phyloP scores from a whole-genome alignment of 2,797 vertebrate species.

The Myotis daubentonii region DNA sequence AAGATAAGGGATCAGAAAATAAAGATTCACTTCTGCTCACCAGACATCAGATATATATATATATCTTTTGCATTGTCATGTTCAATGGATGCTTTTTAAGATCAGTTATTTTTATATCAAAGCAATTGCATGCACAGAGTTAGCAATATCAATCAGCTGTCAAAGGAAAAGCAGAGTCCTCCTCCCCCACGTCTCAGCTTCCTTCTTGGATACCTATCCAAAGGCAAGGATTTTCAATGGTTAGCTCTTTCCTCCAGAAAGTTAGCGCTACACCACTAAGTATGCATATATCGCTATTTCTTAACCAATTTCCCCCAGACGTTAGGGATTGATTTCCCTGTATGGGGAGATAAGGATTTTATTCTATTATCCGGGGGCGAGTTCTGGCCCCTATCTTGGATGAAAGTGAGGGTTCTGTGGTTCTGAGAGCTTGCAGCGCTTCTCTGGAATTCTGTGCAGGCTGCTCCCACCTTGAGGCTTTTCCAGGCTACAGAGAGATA shows the following conservation, averaged over 20 bases:
- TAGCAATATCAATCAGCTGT: not conserved
- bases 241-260: conserved; percentile 10
- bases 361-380: not conserved
- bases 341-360: not conserved
- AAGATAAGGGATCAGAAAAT: not conserved
- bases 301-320: not conserved
- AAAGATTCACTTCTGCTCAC: not conserved
- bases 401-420: not conserved
- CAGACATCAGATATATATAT: not conserved
- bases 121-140: not conserved
- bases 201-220: not conserved
- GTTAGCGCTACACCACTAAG: not conserved
- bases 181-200: not conserved
- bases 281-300: not conserved
- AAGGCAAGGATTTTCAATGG: not conserved
- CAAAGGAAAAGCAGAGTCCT: not conserved
- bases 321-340: not conserved
- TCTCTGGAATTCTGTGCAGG: not conserved
- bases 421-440: not conserved
- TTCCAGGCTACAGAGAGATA: not conserved
- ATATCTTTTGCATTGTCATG: not conserved
- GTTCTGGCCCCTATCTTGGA: not conserved
- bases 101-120: not conserved
- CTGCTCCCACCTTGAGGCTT: not conserved
- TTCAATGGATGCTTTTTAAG: not conserved